These are phyloP conservation scores for Rhadina sibilatrix DNA, from an alignment of 2,113 vertebrate genomes.

Conservation along the genomic window DNA sequence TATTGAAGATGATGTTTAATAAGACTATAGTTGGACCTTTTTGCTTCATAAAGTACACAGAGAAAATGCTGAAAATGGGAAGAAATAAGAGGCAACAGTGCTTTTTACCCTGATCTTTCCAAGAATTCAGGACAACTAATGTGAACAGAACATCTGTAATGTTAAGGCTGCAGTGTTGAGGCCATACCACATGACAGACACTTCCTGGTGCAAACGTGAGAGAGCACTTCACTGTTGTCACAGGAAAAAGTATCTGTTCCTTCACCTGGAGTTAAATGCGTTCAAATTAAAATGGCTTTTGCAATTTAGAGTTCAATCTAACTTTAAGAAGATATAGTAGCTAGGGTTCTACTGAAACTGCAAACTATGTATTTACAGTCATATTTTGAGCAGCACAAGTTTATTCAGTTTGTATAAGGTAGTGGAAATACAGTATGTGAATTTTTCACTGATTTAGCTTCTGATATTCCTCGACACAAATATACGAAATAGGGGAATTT, in stretches of 20 bases:
- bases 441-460: neutral
- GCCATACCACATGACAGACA: neutral
- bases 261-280: neutral
- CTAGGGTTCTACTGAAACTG: neutral
- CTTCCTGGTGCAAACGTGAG: neutral
- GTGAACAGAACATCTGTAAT: neutral
- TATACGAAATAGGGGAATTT: neutral
- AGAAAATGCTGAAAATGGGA: neutral
- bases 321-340: neutral
- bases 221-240: neutral
- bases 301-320: neutral
- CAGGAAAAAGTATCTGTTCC: neutral
- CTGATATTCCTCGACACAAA: neutral
- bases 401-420: neutral
- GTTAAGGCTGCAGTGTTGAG: neutral
- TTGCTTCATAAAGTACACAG: rapidly evolving
- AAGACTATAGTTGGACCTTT: neutral
- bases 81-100: neutral
- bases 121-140: neutral
- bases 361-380: neutral
- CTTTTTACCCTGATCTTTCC: neutral
- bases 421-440: neutral
- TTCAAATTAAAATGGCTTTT: neutral
- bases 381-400: neutral
- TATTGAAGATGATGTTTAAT: neutral